Base-by-base conservation (phyloP, 2,888 invertebrate genomes). In the Boloria euphrosyne region DNA sequence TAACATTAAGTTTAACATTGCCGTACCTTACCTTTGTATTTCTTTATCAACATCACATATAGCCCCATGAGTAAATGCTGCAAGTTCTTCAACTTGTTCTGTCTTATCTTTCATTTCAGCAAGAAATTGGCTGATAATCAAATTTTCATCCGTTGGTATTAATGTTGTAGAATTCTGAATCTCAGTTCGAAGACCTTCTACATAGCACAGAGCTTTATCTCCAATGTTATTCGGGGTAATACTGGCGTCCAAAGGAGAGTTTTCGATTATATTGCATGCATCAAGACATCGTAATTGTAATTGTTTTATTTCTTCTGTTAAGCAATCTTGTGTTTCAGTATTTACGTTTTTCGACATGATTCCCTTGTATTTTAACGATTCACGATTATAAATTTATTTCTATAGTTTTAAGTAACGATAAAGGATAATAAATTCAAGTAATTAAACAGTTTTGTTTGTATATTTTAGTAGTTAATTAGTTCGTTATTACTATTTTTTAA, bases 11-110 rank as follows among this genome's bases (percentile, higher is more conserved):
- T 22, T 22, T 22, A 22, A 22, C 22, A 22, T 22, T 22, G 22
- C 3, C 3, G 22, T 22, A 22, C 1, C 1, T 22, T 22, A 22
- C 92, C 88, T 88, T 67, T 78, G 78, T 67, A 86, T 89, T 74
- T 92, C 89, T 44, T 73, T 71, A 62, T 87, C 82, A 22, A 85
- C 72, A 71, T 92, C 91, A 71, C 75, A 75, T 54, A 89, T 81
- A n/a, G 76, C 74, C 2, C 87, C 88, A 67, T 71, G 79, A 2
- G 83, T 86, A 68, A 84, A 90, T 10, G 87, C 87, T 14, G 79
- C 78, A 10, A 87, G 71, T 63, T 90, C 86, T 68, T 89, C 80
- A 14, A 89, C 73, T 44, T 90, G 83, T 0, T 57, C 66, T 44
- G 80, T 82, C 72, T 86, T 89, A 13, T 84, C 78, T 69, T 82